These are phyloP conservation scores for Thera obeliscata DNA, from an alignment of 2,888 invertebrate genomes.

Conservation along the genomic window DNA sequence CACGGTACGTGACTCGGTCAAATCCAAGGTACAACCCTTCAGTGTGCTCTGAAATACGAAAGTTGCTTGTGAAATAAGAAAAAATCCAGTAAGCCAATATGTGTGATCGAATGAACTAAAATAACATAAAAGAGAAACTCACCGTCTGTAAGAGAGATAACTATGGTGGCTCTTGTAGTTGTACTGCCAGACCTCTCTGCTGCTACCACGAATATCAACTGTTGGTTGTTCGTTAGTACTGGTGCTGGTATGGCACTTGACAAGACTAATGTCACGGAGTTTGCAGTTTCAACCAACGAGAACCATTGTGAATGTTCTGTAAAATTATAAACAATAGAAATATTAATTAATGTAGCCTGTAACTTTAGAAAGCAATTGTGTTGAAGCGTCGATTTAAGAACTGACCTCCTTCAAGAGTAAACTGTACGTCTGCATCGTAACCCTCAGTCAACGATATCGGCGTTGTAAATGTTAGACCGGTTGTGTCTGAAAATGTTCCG, in stretches of 20 bases:
- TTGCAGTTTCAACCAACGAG: slow-evolving; percentile 26
- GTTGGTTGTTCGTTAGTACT: slow-evolving; percentile 44
- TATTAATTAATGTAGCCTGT: not conserved
- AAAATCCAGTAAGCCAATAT: no score
- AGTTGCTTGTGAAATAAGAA: not conserved
- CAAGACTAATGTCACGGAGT: slow-evolving; percentile 33
- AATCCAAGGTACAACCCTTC: slow-evolving; percentile 43
- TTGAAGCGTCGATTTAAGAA: not conserved
- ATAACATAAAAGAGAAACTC: not conserved
- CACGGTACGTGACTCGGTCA: slow-evolving; percentile 44
- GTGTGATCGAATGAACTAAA: no score
- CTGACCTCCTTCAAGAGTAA: slow-evolving; percentile 49
- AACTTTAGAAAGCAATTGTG: not conserved
- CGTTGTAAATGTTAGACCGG: slow-evolving; percentile 34
- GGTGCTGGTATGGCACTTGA: slow-evolving; percentile 41
- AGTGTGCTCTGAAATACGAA: slow-evolving; percentile 37
- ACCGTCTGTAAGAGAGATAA: slow-evolving; percentile 28
- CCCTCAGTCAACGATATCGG: slow-evolving; percentile 41
- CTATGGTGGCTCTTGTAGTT: slow-evolving; percentile 32
- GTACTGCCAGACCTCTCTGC: slow-evolving; percentile 27
- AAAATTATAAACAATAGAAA: slow-evolving; percentile 23
- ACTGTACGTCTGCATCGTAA: slow-evolving; percentile 45
- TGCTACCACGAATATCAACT: slow-evolving; percentile 44
- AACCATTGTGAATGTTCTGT: slow-evolving; percentile 52
- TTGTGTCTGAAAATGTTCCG: slow-evolving; percentile 38